phyloP scores from a whole-genome alignment of 2,888 invertebrate species.

The Eristalis arbustorum region DNA sequence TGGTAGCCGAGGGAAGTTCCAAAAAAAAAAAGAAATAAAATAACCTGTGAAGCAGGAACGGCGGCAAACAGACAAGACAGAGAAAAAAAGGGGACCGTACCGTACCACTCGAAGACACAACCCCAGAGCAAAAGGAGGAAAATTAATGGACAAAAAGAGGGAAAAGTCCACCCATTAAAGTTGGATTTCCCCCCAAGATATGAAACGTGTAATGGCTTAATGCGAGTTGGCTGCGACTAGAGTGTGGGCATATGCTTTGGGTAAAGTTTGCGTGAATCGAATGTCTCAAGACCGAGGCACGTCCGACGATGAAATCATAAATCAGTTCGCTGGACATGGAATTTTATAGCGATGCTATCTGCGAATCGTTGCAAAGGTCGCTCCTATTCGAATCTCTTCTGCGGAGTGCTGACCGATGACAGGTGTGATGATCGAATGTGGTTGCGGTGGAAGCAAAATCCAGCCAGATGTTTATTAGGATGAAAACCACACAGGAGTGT shows the following conservation, averaged over 20 bases:
- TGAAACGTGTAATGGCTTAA: constrained; percentile 56
- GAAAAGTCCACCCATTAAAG: constrained; percentile 52
- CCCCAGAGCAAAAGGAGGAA: constrained; percentile 17
- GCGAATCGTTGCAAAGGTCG: not conserved
- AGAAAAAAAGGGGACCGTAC: not conserved
- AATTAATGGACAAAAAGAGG: constrained; percentile 61
- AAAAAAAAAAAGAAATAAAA: not conserved
- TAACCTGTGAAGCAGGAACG: constrained; percentile 10
- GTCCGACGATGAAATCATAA: not conserved
- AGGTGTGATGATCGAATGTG: no score
- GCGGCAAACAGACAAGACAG: constrained; percentile 11
- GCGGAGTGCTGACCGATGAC: no score
- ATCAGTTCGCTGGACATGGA: not conserved
- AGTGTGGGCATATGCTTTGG: constrained; percentile 14
- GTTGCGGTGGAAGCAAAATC: no score
- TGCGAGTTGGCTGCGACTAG: constrained; percentile 20
- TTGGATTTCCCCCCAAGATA: constrained; percentile 38
- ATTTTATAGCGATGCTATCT: not conserved
- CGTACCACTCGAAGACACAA: not conserved
- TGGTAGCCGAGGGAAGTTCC: constrained; percentile 2
- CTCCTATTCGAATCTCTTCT: no score
- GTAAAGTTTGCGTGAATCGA: constrained; percentile 16
- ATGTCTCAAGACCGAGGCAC: constrained; percentile 3
- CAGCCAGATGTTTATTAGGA: no score
- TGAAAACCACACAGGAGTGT: no score